phyloP scores from a whole-genome alignment of 1,140 invertebrate species.

The Drosophila nigrodunni region DNA sequence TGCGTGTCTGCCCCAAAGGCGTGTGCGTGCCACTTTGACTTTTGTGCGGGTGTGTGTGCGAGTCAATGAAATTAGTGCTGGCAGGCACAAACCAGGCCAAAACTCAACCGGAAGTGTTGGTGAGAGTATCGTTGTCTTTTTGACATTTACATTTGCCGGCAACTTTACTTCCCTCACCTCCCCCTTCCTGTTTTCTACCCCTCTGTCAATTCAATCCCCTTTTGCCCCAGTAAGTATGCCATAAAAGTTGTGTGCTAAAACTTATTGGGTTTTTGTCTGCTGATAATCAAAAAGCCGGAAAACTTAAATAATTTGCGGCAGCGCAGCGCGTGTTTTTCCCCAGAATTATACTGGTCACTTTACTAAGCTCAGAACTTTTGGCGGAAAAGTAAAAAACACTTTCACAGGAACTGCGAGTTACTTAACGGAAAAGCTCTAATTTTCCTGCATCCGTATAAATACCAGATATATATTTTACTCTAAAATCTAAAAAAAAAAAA shows the following conservation, averaged over 20 bases:
- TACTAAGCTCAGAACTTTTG: conserved; percentile 4
- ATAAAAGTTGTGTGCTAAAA: conserved; percentile 61
- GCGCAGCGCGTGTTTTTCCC: conserved; percentile 33
- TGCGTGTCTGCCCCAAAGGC: conserved; percentile 18
- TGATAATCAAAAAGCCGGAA: conserved; percentile 66
- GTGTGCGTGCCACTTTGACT: conserved; percentile 54
- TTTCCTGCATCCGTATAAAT: no score
- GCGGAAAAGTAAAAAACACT: conserved; percentile 12
- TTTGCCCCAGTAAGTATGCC: conserved; percentile 33
- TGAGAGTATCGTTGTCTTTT: conserved; percentile 52
- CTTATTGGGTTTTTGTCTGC: conserved; percentile 56
- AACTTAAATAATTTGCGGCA: conserved; percentile 67
- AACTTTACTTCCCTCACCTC: not conserved
- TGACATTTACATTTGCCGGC: conserved; percentile 70
- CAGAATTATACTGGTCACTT: conserved; percentile 46
- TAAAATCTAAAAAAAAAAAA: no score
- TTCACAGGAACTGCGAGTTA: not conserved
- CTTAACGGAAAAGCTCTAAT: not conserved
- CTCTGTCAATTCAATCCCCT: not conserved
- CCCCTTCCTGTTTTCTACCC: not conserved
- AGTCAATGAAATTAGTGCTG: conserved; percentile 79
- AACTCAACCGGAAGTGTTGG: conserved; percentile 56
- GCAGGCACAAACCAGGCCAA: conserved; percentile 31
- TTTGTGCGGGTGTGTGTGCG: conserved; percentile 5
- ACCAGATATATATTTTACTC: not conserved